phyloP scores from a whole-genome alignment of 2,888 invertebrate species.

The Ryuthela nishihirai region DNA sequence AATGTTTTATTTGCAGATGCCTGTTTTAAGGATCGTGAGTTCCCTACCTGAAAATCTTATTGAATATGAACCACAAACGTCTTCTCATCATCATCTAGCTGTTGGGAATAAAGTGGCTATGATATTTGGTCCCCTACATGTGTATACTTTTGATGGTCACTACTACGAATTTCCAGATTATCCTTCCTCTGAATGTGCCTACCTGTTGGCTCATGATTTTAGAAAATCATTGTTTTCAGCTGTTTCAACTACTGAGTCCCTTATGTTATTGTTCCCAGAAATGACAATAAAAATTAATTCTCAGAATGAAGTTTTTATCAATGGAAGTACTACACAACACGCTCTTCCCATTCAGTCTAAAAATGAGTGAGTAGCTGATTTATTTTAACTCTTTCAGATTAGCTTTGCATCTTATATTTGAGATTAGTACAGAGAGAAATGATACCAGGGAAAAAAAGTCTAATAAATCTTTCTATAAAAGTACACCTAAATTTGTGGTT shows the following conservation, averaged over 20 bases:
- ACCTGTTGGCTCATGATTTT: conserved; percentile 26
- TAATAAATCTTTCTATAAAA: too few relatives aligned
- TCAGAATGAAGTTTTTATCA: conserved; percentile 23
- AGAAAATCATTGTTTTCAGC: conserved; percentile 13
- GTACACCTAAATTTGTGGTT: too few relatives aligned
- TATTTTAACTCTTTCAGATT: too few relatives aligned
- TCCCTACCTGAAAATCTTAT: too few relatives aligned
- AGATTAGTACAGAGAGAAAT: too few relatives aligned
- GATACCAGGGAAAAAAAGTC: too few relatives aligned
- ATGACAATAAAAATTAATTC: conserved; percentile 19
- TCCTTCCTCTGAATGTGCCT: conserved; percentile 11
- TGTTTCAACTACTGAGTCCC: conserved; percentile 1
- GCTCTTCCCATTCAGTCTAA: conserved; percentile 12
- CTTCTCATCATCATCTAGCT: background rate
- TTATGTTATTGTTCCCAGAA: conserved; percentile 29
- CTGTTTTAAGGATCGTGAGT: too few relatives aligned
- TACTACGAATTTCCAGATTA: conserved; percentile 23
- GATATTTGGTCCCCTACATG: conserved; percentile 26
- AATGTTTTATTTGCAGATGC: too few relatives aligned
- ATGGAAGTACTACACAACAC: conserved; percentile 10
- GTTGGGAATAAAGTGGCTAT: conserved; percentile 7
- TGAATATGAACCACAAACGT: too few relatives aligned
- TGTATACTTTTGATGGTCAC: conserved; percentile 29
- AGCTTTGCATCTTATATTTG: too few relatives aligned
- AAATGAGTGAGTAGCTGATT: conserved; percentile 33